Percentiles rank a stretch among this genome's conserved stretches.
These are phyloP conservation scores for Drosophila emarginata DNA, from an alignment of 2,888 invertebrate genomes.

Conservation along the genomic window DNA sequence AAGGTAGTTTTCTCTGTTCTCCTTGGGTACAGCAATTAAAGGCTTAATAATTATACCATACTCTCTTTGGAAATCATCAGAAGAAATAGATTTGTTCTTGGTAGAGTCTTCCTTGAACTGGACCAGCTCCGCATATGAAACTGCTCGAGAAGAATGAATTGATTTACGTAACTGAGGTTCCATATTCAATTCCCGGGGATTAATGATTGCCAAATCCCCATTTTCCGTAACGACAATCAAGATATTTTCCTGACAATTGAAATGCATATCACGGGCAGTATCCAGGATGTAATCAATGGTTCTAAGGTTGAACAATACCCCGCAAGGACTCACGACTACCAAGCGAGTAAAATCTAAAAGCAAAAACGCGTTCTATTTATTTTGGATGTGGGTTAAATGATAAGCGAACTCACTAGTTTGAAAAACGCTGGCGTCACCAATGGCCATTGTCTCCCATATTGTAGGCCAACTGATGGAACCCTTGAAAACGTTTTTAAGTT, in stretches of 20 bases:
- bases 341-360: slow-evolving; percentile 44
- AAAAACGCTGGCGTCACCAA: slow-evolving; percentile 61
- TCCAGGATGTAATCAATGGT: slow-evolving; percentile 57
- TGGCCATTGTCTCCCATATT: slow-evolving; percentile 72
- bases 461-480: slow-evolving; percentile 75
- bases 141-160: slow-evolving; percentile 32
- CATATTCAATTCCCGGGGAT: slow-evolving; percentile 58
- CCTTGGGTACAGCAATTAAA: slow-evolving; percentile 41
- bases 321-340: slow-evolving; percentile 60
- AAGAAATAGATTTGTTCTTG: neutral
- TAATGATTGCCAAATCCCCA: slow-evolving; percentile 73
- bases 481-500: slow-evolving; percentile 53
- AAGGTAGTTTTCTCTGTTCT: slow-evolving; percentile 34
- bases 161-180: slow-evolving; percentile 42
- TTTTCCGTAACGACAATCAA: slow-evolving; percentile 65
- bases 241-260: slow-evolving; percentile 63
- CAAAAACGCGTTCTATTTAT: neutral
- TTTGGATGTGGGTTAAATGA: too few relatives aligned
- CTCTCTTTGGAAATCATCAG: slow-evolving; percentile 58
- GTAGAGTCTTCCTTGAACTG: slow-evolving; percentile 32
- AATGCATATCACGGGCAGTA: slow-evolving; percentile 63
- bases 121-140: slow-evolving; percentile 61
- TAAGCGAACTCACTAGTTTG: slow-evolving; percentile 57
- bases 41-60: slow-evolving; percentile 77
- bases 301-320: slow-evolving; percentile 38